Evolutionary conservation across 2,113 vertebrate species (phyloP), one percentile per base, ranked within the genome.

Genomic region (Rousettus leschenaultii): DNA sequence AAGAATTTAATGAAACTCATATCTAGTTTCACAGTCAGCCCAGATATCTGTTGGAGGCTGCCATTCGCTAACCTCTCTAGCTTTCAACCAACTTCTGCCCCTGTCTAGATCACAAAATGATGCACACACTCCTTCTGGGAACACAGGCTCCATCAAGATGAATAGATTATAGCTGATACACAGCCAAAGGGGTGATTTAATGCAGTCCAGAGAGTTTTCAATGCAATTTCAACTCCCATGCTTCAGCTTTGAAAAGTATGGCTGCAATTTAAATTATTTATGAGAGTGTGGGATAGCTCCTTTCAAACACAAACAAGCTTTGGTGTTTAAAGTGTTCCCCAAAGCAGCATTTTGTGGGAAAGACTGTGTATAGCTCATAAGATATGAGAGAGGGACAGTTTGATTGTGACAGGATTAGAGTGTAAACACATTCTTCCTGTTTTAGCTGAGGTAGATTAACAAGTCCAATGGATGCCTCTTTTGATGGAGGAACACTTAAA

Each of bases 101-200:
- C 93, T 91, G 61, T 95, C 96, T 94, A 95, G 83, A 95, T 98
- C 95, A 80, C n/a, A 96, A 79, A 93, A 75, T 97, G 97, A 97
- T 77, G 61, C 96, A 94, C 96, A 70, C 94, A 89, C 79, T 84
- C 71, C 35, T 94, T 83, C 97, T 96, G 97, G 96, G 96, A 98
- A 98, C 95, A 86, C 92, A 97, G 96, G 82, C 96, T 97, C 95
- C 96, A 96, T 95, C 96, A 89, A 96, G 97, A 96, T 95, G 26
- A 96, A 98, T 98, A 96, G 97, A 97, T 90, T 70, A 95, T 74
- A 74, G 94, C 93, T 86, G 91, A 96, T 97, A 95, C 95, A 96
- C 80, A 96, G 96, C 97, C 97, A 97, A 88, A 90, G 97, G 95
- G 95, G 95, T 96, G 97, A 93, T 98, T 98, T 97, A 95, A 96